Evolutionary conservation across 2,797 vertebrate species (phyloP), one percentile per base, ranked within the genome.

Genomic region (Coregonus sp.): DNA sequence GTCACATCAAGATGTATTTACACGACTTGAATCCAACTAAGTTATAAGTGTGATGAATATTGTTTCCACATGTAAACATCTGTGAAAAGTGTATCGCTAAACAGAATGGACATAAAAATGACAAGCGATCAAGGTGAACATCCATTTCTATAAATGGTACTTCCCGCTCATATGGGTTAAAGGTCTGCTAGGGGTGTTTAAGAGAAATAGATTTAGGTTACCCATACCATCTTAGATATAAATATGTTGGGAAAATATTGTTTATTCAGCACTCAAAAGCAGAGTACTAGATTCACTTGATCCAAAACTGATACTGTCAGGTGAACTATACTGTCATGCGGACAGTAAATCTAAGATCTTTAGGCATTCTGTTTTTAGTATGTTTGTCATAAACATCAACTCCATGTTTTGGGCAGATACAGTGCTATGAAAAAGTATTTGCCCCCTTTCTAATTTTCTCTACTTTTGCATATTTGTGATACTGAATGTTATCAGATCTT

Each of bases 251-350:
- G 12, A 40, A 47, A 47, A 11, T 9, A 73, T 63, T 61, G 31
- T 73, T 54, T 74, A 71, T 66, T 75, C 51, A 72, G n/a, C 59
- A 61, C 37, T 51, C 70, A 74, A 47, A 47, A 47, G 40, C 25
- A 2, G 31, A 77, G 18, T 59, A 33, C 20, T 2, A 76, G 33
- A 50, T 29, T 16, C 7, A 50, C 20, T 51, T n/a, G n/a, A 70
- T 70, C 11, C 6, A 70, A 72, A 52, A 63, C n/a, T 15, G 52
- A 52, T 20, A 15, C 12, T 67, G 37, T 70, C 16, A 68, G 66
- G 33, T 68, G 31, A 70, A 40, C 68, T 40, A 70, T 16, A 18
- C 35, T 67, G 12, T 31, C 9, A 66, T 29, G 29, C 1, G 29
- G 63, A 18, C 11, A 35, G 31, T 5, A 67, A 31, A 66, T 25